A percentile compares a stretch with the other conserved stretches of the same genome.
These are phyloP conservation scores for Blastobasis adustella DNA, from an alignment of 2,888 invertebrate species.

Conservation along the genomic window DNA sequence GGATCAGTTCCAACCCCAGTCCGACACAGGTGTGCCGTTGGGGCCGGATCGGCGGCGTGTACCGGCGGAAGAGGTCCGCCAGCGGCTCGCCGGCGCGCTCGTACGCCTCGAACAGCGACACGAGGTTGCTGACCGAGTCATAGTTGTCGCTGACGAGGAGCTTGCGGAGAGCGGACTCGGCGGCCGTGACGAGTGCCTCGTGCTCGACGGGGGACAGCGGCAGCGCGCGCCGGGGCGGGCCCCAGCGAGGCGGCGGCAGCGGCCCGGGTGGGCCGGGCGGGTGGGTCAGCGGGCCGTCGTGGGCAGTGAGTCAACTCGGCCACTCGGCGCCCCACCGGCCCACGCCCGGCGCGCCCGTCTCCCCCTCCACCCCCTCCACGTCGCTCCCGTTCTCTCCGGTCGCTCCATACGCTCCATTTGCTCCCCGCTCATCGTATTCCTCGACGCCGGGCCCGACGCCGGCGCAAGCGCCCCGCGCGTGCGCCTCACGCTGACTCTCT, in stretches of 20 bases:
- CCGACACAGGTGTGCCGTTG: constrained; percentile 93
- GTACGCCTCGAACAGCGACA: constrained; percentile 79
- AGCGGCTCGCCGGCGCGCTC: constrained; percentile 75
- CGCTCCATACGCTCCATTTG: constrained; percentile 25
- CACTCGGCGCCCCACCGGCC: constrained; percentile 95
- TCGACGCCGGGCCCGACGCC: constrained; percentile 1
- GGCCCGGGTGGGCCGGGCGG: constrained; percentile 23
- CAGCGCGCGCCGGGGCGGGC: constrained; percentile 34
- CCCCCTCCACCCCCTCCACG: constrained; percentile 67
- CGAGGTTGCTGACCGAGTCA: constrained; percentile 91
- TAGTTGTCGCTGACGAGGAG: constrained; percentile 90
- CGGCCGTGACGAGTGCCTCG: constrained; percentile 85
- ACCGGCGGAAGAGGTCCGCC: constrained; percentile 83
- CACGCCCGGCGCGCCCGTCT: constrained; percentile 81
- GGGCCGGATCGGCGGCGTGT: constrained; percentile 84
- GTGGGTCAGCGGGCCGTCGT: constrained; percentile 31
- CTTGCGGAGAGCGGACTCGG: constrained; percentile 86
- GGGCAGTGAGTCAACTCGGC: constrained; percentile 97
- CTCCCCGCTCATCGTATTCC: constrained; percentile 28
- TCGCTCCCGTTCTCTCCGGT: constrained; percentile 36
- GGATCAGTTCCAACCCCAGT: constrained; percentile 83
- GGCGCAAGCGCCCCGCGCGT: constrained; percentile 72
- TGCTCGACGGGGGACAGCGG: constrained; percentile 72
- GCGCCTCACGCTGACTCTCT: constrained; percentile 78
- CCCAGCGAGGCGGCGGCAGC: constrained; percentile 52